Evolutionary conservation across 2,113 vertebrate genomes (phyloP), one percentile per base, ranked within the genome.

Genomic region (Silurus asotus): DNA sequence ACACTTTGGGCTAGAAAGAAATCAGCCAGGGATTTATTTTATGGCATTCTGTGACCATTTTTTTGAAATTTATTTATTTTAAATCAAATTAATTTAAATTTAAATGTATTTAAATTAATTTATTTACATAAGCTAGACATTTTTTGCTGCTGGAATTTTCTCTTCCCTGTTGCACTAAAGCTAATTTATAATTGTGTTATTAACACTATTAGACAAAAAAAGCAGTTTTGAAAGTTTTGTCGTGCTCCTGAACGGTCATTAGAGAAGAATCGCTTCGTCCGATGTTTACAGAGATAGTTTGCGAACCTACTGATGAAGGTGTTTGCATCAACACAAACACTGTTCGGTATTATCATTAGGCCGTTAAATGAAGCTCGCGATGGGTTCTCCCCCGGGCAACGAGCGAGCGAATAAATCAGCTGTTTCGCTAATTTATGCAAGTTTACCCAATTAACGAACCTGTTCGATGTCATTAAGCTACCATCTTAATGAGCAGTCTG

Each of bases 401-500:
- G 53, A 88, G 78, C 67, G 49, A 84, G 69, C 81, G 59, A 89
- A 89, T 78, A 81, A 69, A 89, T 89, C 81, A 82, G 67, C 55
- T 86, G 85, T 84, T 84, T 72, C 15, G n/a, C 69, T 89, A 61
- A 87, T 89, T 85, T 82, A 84, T 84, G 70, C 70, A 25, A 82
- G 70, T 70, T 81, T 58, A 82, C 51, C 78, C 67, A 76, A 87
- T 89, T 87, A 89, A 82, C 78, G 14, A 65, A 79, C 65, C 88
- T 85, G 82, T 77, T 84, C 61, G 51, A 59, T 95, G 94, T 96
- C 94, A 95, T 96, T 95, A 94, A 93, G 94, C 92, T 94, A 96
- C 94, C 94, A 93, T 96, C 94, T 96, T 96, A 96, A 97, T 96
- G 94, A 94, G 95, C 95, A 94, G 96, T 96, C 95, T 97, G 96